Conservation (phyloP, 2,888 invertebrate genomes). For the Trissoscelio sp. region DNA sequence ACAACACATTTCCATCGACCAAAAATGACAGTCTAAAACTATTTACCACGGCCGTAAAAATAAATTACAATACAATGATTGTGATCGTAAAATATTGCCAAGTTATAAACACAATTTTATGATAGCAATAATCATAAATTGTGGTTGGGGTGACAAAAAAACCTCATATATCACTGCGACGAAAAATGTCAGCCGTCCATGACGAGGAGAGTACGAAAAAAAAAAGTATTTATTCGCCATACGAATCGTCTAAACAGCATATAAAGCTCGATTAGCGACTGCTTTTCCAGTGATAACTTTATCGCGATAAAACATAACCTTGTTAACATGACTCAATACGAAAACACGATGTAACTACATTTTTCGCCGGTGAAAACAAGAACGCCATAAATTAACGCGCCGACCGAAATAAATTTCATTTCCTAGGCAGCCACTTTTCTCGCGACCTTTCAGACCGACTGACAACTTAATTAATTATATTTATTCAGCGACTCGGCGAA, state of each 20-base stretch:
- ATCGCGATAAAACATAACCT: slow-evolving; percentile 37
- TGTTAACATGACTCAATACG: slow-evolving; percentile 46
- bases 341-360: slow-evolving; percentile 44
- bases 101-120: slow-evolving; percentile 51
- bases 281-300: slow-evolving; percentile 38
- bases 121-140: slow-evolving; percentile 48
- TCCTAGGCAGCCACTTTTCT: slow-evolving; percentile 44
- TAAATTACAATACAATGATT: slow-evolving; percentile 50
- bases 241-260: slow-evolving; percentile 9
- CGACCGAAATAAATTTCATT: slow-evolving; percentile 51
- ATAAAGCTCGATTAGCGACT: not conserved
- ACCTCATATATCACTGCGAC: slow-evolving; percentile 3
- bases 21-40: slow-evolving; percentile 35
- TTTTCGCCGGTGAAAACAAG: slow-evolving; percentile 44
- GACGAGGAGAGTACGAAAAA: not conserved
- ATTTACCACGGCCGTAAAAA: slow-evolving; percentile 46
- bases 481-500: slow-evolving; percentile 46
- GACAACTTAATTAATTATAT: slow-evolving; percentile 58
- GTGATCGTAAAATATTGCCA: too few species aligned
- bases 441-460: slow-evolving; percentile 54
- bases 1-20: slow-evolving; percentile 30
- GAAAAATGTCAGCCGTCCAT: slow-evolving; percentile 8
- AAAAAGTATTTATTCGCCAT: not conserved
- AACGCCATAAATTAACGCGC: slow-evolving; percentile 54
- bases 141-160: slow-evolving; percentile 29